Percentiles rank a stretch among this genome's conserved stretches.
Evolutionary conservation across 2,888 invertebrate species (phyloP).

Genomic region (Dicyrtomina minuta): DNA sequence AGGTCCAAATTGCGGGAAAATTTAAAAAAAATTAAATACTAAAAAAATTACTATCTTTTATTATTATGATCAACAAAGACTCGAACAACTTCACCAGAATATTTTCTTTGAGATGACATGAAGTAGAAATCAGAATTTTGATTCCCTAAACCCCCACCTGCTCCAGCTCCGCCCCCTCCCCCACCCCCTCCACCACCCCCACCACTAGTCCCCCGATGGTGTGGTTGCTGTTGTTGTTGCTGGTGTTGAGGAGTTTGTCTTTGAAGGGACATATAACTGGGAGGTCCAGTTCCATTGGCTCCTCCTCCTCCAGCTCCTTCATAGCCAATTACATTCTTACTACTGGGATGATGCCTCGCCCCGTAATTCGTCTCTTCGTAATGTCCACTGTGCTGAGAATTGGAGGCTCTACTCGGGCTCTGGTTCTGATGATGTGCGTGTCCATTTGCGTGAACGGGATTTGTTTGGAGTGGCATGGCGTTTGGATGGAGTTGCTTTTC

Average conservation of each 20-base stretch:
- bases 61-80: slow-evolving; percentile 82
- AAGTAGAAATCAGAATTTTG: too few species aligned
- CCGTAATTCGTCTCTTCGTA: not conserved
- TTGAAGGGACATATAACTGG: slow-evolving; percentile 56
- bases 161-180: slow-evolving; percentile 49
- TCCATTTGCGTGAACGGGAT: slow-evolving; percentile 29
- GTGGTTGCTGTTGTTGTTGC: not conserved
- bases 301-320: slow-evolving; percentile 62
- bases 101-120: too few species aligned
- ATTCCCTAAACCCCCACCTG: slow-evolving; percentile 57
- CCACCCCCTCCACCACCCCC: too few species aligned
- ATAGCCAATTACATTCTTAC: not conserved
- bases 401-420: slow-evolving; percentile 39
- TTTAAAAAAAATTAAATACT: too few species aligned
- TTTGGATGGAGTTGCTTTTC: slow-evolving; percentile 62
- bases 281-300: slow-evolving; percentile 52
- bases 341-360: slow-evolving; percentile 23
- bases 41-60: slow-evolving; percentile 60
- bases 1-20: too few species aligned
- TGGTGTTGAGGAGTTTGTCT: slow-evolving; percentile 35
- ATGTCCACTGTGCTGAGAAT: slow-evolving; percentile 37
- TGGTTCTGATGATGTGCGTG: slow-evolving; percentile 28
- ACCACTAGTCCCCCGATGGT: too few species aligned
- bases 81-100: slow-evolving; percentile 81
- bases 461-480: slow-evolving; percentile 48